phyloP scores from a whole-genome alignment of 2,797 vertebrate genomes.

The Spea hammondii region DNA sequence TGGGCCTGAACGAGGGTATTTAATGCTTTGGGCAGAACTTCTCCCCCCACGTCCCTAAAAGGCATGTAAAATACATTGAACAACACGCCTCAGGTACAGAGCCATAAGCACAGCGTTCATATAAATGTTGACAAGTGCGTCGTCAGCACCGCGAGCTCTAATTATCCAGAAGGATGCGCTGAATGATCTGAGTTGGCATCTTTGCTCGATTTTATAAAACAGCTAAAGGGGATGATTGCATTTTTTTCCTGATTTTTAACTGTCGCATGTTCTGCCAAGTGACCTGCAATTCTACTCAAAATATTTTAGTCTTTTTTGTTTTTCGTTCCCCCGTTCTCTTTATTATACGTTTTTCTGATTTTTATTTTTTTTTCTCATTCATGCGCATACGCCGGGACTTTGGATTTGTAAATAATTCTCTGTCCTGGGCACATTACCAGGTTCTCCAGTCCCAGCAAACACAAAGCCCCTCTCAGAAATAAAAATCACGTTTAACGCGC shows the following conservation, averaged over 20 bases:
- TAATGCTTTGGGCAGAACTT: neutral
- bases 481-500: too few relatives aligned
- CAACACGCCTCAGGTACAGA: neutral
- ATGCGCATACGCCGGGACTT: too few relatives aligned
- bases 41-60: neutral
- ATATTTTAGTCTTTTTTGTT: neutral
- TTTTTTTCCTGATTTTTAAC: neutral
- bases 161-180: neutral
- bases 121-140: neutral
- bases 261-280: neutral
- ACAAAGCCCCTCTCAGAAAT: too few relatives aligned
- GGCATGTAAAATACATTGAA: neutral
- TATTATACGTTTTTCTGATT: neutral
- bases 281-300: neutral
- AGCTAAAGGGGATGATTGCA: neutral
- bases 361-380: neutral
- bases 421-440: too few relatives aligned
- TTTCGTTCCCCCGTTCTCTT: neutral
- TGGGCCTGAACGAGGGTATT: neutral
- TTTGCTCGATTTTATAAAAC: neutral
- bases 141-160: neutral
- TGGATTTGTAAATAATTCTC: too few relatives aligned
- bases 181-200: conserved; percentile 3
- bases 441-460: too few relatives aligned
- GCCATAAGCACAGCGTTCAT: neutral